Percentiles rank a stretch among this genome's conserved stretches.
These are phyloP conservation scores for Sebastes matsubarae DNA, from an alignment of 2,797 vertebrate species.

Conservation along the genomic window DNA sequence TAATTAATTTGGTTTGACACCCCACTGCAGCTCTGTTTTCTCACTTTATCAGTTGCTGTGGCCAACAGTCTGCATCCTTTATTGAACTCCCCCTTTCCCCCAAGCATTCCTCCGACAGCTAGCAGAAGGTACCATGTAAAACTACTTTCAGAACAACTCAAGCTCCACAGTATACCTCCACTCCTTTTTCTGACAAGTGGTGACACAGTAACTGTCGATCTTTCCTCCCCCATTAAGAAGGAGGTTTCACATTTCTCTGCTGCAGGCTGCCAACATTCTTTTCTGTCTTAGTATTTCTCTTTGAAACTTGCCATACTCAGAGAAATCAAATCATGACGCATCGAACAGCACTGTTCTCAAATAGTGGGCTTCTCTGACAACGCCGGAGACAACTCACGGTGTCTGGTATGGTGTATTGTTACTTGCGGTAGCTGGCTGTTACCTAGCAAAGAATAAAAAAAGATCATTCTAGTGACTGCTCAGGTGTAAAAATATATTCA, in stretches of 20 bases:
- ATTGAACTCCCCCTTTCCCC: slow-evolving; percentile 48
- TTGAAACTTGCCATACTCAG: slow-evolving; percentile 68
- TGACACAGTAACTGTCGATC: slow-evolving; percentile 79
- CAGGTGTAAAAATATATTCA: slow-evolving; percentile 29
- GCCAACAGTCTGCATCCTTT: slow-evolving; percentile 53
- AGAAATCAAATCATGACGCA: slow-evolving; percentile 73
- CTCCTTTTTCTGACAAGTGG: slow-evolving; percentile 72
- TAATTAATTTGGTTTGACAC: slow-evolving; percentile 46
- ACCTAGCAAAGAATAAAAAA: neutral
- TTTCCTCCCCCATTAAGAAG: slow-evolving; percentile 77
- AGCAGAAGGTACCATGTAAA: slow-evolving; percentile 69
- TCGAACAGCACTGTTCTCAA: slow-evolving; percentile 61
- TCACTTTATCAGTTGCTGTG: slow-evolving; percentile 23
- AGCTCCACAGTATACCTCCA: slow-evolving; percentile 59
- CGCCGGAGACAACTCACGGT: slow-evolving; percentile 49
- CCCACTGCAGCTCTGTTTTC: neutral
- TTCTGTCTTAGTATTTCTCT: slow-evolving; percentile 61
- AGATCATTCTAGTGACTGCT: slow-evolving; percentile 22
- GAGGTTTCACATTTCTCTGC: slow-evolving; percentile 72
- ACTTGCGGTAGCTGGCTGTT: slow-evolving; percentile 44
- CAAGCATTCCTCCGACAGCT: slow-evolving; percentile 51
- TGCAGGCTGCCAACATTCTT: slow-evolving; percentile 65
- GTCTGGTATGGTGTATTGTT: slow-evolving; percentile 34
- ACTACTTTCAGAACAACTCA: slow-evolving; percentile 74
- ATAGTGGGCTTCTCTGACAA: slow-evolving; percentile 66